Base-by-base conservation (phyloP, 2,888 invertebrate genomes). In the Phalera bucephala region DNA sequence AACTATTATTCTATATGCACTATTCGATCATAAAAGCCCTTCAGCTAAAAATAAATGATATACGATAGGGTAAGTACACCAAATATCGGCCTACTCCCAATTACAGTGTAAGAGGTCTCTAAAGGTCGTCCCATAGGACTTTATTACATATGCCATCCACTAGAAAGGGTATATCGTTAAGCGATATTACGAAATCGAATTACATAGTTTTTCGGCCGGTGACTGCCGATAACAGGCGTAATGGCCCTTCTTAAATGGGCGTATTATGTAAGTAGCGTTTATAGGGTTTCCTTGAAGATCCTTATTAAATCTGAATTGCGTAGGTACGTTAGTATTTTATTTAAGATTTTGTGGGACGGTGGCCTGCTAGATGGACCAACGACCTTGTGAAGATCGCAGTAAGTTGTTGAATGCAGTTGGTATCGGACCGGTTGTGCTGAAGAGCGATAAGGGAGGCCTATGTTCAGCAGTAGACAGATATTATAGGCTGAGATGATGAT, bases 171-270 rank as follows among this genome's bases (percentile, higher is more conserved):
- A 50, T 52, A 55, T 60, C 53, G 49, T 53, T 55, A 55, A 54
- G 38, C 42, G 51, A 52, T 60, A 58, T 58, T 60, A 50, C 45
- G 40, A 40, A 61, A 67, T 69, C 63, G 48, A 60, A 62, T 69
- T 62, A 63, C 55, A 58, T 61, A 64, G 60, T 25, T 62, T 69
- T 66, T 62, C 36, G 50, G 31, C 33, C n/a, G 34, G 44, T 36
- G 35, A 36, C 39, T 35, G 35, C 20, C 22, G 36, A 34, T 32
- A 19, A 35, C 29, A 10, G 23, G 34, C 31, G 28, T 27, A 29
- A 25, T 32, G 6, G 14, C 26, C 27, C 39, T 20, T 17, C 32
- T 53, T 17, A 33, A 34, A 45, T 40, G 27, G 32, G 33, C 13
- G 21, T 39, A 45, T 37, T 39, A 45, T 36, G 28, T 31, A 27